Evolutionary conservation across 2,797 vertebrate species (phyloP).

Genomic region (Coccyzus lansbergi): DNA sequence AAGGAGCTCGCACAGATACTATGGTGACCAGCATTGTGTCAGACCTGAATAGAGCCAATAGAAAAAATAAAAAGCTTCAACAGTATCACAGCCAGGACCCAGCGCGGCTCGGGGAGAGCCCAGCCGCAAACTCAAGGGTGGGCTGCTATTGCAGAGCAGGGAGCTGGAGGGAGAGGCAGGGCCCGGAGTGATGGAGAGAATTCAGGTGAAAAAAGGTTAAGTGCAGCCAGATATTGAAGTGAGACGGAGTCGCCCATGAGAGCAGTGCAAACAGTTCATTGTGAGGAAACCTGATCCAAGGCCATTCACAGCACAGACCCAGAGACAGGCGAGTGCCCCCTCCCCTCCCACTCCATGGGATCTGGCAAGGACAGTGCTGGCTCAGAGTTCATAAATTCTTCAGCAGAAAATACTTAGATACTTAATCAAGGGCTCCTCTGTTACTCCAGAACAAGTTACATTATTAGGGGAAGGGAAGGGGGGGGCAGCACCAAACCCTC

Average conservation of each 20-base stretch:
- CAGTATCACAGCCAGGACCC: conserved; percentile 36
- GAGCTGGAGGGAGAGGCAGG: neutral
- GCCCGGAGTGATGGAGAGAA: conserved; percentile 3
- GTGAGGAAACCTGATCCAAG: conserved; percentile 54
- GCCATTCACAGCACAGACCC: conserved; percentile 50
- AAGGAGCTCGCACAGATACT: conserved; percentile 31
- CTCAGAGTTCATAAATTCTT: conserved; percentile 72
- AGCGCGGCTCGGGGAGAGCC: neutral
- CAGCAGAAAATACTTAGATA: conserved; percentile 70
- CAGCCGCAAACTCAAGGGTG: conserved; percentile 16
- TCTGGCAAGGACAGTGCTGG: conserved; percentile 66
- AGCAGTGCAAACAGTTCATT: conserved; percentile 55
- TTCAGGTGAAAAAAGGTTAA: conserved; percentile 64
- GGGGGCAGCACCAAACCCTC: neutral
- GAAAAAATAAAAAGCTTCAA: neutral
- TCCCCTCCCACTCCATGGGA: conserved; percentile 48
- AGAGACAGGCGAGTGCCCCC: conserved; percentile 38
- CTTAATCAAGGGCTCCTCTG: conserved; percentile 70
- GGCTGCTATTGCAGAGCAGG: neutral
- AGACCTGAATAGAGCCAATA: neutral
- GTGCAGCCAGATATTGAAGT: conserved; percentile 60
- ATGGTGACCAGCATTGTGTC: conserved; percentile 52
- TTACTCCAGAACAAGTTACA: conserved; percentile 67
- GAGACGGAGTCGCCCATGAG: conserved; percentile 51
- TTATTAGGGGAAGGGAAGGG: neutral